Evolutionary conservation across 2,888 invertebrate genomes (phyloP).

Genomic region (Chydorus sphaericus): DNA sequence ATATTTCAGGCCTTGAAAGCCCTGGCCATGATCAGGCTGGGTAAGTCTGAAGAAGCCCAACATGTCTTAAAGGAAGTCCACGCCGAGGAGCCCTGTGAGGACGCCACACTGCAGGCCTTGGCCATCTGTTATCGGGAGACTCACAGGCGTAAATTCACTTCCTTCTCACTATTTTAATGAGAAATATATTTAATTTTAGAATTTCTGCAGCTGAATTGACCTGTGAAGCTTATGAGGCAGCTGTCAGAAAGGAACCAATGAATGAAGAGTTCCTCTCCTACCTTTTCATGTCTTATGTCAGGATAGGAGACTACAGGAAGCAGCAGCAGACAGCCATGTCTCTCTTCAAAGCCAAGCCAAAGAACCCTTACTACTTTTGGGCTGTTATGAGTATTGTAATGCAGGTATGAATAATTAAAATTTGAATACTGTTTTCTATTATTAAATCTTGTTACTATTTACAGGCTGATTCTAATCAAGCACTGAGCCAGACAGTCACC

Average conservation of each 20-base stretch:
- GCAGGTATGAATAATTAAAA: conserved; percentile 44
- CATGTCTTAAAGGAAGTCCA: conserved; percentile 57
- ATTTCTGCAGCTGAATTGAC: conserved; percentile 62
- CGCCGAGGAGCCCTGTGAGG: conserved; percentile 66
- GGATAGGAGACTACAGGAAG: conserved; percentile 70
- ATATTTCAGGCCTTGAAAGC: conserved; percentile 67
- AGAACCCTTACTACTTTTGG: conserved; percentile 97
- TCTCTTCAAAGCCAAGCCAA: conserved; percentile 77
- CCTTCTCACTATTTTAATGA: neutral
- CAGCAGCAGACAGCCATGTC: conserved; percentile 82
- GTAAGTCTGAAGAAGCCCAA: conserved; percentile 64
- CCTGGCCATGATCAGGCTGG: conserved; percentile 73
- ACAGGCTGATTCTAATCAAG: conserved; percentile 25
- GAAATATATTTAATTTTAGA: neutral
- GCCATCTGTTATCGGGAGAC: conserved; percentile 87
- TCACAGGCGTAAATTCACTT: conserved; percentile 57
- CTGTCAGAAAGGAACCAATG: conserved; percentile 64
- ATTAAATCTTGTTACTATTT: neutral
- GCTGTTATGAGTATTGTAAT: conserved; percentile 91
- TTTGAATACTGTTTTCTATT: neutral
- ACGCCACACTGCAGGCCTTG: conserved; percentile 87
- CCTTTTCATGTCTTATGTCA: conserved; percentile 89
- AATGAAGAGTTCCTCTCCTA: conserved; percentile 88
- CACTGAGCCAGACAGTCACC: conserved; percentile 46
- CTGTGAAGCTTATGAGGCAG: conserved; percentile 75